A percentile compares a stretch with the other conserved stretches of the same genome.
phyloP scores from a whole-genome alignment of 2,797 vertebrate species.

The Gymnopithys bicolor region DNA sequence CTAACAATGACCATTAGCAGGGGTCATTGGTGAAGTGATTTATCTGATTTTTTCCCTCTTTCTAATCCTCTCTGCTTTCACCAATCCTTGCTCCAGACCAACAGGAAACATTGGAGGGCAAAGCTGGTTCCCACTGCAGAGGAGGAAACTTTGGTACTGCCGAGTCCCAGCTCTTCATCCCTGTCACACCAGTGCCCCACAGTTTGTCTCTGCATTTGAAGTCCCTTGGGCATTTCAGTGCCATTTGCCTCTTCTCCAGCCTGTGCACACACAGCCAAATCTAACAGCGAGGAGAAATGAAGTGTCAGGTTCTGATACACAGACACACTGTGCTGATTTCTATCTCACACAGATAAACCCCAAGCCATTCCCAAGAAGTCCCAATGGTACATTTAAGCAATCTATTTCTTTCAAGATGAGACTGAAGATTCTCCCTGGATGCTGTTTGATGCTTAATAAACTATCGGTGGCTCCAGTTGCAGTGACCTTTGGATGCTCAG shows the following conservation, averaged over 20 bases:
- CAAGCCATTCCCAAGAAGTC: not conserved
- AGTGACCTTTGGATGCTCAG: not conserved
- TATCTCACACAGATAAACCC: not conserved
- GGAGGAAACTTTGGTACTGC: not conserved
- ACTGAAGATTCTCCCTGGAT: not conserved
- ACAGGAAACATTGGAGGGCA: not conserved
- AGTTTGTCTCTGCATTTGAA: not conserved
- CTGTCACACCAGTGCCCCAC: not conserved
- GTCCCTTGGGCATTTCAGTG: not conserved
- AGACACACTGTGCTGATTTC: not conserved
- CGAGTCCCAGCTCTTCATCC: not conserved
- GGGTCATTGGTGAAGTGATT: not conserved
- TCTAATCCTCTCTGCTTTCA: not conserved
- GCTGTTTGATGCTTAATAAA: not conserved
- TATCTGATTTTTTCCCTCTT: not conserved
- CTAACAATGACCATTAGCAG: not conserved
- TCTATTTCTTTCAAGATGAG: not conserved
- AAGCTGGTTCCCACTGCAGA: not conserved
- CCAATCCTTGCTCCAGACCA: not conserved
- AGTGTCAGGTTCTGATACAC: not conserved
- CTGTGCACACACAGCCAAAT: not conserved
- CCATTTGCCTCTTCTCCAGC: not conserved
- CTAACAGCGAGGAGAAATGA: not conserved
- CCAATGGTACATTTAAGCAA: not conserved
- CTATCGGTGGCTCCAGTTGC: not conserved